Base-by-base conservation (phyloP, 2,797 vertebrate genomes). In the Coccyzus lansbergi region DNA sequence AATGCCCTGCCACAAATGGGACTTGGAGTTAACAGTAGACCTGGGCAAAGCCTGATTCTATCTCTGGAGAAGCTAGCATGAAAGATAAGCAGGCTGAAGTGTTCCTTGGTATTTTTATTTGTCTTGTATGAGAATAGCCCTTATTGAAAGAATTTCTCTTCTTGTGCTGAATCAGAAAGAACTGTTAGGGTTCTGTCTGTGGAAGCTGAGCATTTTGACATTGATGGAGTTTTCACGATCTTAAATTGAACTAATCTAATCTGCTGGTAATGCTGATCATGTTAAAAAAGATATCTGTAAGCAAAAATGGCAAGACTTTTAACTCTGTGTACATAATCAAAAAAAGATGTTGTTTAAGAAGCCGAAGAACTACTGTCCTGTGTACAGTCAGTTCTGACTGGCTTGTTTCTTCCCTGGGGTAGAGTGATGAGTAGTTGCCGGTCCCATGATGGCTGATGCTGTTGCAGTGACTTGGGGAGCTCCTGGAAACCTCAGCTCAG, bases 51-150 rank as follows among this genome's bases (percentile, higher is more conserved):
- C 28, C 51, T 58, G 42, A 4, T 62, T 79, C 10, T 58, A 31
- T 70, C 29, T 63, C 52, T 38, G 10, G 36, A 68, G 65, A n/a
- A n/a, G 14, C 52, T 83, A 67, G 13, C 8, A 12, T 42, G 40
- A 53, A 64, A 81, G 83, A 38, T 12, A 38, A 38, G 34, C 22
- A 42, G 24, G 7, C 48, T 59, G 26, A 68, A 63, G 31, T 55
- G 38, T 89, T 92, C 48, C 9, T 60, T 46, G 51, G 28, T 36
- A 18, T 82, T 84, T 92, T 82, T 58, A 13, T 92, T 31, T 58
- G 18, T 42, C 16, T 68, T 89, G 44, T 6, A 11, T 51, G 71
- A 62, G 25, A 40, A 21, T 6, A 52, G 28, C 52, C n/a, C 38
- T 42, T 68, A 68, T 29, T 28, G 81, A 33, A 34, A 82, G 12